Evolutionary conservation across 2,797 vertebrate species (phyloP).

Genomic region (Enteromius thamalakanensis): DNA sequence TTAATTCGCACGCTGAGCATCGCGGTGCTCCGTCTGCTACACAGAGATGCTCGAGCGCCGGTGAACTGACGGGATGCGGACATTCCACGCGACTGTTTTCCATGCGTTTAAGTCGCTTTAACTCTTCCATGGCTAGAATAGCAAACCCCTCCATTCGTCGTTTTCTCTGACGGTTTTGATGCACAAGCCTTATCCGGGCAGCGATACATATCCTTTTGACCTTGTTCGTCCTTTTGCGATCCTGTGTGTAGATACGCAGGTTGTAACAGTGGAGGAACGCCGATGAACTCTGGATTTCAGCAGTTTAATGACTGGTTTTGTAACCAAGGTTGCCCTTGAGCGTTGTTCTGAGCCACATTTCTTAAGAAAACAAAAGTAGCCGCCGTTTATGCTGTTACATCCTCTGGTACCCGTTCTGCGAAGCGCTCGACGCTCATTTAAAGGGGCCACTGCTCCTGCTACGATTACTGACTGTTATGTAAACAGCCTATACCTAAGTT

Average conservation of each 20-base stretch:
- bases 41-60: conserved; percentile 18
- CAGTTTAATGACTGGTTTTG: not conserved
- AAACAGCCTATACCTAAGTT: not conserved
- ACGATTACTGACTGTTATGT: not conserved
- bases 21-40: conserved; percentile 1
- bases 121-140: not conserved
- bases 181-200: not conserved
- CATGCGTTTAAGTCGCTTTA: not conserved
- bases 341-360: not conserved
- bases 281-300: not conserved
- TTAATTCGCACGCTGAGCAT: conserved; percentile 6
- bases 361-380: not conserved
- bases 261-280: not conserved
- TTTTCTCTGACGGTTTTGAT: not conserved
- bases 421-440: conserved; percentile 26
- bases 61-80: conserved; percentile 2
- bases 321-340: not conserved
- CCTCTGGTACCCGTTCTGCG: not conserved
- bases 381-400: not conserved
- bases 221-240: conserved; percentile 8
- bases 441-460: conserved; percentile 18
- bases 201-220: conserved; percentile 8
- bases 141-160: not conserved
- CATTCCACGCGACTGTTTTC: conserved; percentile 3
- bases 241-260: not conserved